phyloP scores from a whole-genome alignment of 2,113 vertebrate species.

The Barbus barbus region DNA sequence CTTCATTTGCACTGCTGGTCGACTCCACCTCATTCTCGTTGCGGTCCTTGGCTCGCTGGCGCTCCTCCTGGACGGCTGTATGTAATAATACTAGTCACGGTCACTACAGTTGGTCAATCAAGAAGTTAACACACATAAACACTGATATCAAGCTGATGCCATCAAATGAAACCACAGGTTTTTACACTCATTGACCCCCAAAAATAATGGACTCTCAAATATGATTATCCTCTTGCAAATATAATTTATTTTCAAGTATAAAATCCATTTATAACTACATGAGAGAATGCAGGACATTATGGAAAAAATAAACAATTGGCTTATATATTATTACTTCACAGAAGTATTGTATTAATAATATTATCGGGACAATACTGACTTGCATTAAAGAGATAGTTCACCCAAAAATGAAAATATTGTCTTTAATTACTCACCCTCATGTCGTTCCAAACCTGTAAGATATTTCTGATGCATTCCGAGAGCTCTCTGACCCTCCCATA shows the following conservation, averaged over 20 bases:
- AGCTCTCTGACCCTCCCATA: too few relatives aligned
- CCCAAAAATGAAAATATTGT: too few relatives aligned
- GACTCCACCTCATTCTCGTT: conserved; percentile 93
- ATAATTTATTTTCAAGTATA: neutral
- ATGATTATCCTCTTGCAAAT: neutral
- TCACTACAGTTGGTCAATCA: conserved; percentile 58
- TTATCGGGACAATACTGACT: too few relatives aligned
- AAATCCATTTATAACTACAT: too few relatives aligned
- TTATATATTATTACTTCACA: too few relatives aligned
- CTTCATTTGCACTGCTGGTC: conserved; percentile 90
- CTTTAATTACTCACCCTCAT: too few relatives aligned
- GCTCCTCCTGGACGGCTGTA: conserved; percentile 96
- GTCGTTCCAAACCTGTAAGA: too few relatives aligned
- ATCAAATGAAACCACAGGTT: neutral
- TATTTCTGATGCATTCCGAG: too few relatives aligned
- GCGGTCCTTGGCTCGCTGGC: conserved; percentile 92
- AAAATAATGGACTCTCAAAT: neutral
- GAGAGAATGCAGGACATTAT: too few relatives aligned
- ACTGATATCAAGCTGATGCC: neutral
- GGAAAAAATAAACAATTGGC: neutral
- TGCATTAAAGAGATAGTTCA: too few relatives aligned
- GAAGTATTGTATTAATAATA: too few relatives aligned
- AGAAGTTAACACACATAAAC: neutral
- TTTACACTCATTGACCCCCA: neutral
- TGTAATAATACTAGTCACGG: conserved; percentile 71